Conservation (phyloP, 2,797 vertebrate species). For the Cephalopachus bancanus region DNA sequence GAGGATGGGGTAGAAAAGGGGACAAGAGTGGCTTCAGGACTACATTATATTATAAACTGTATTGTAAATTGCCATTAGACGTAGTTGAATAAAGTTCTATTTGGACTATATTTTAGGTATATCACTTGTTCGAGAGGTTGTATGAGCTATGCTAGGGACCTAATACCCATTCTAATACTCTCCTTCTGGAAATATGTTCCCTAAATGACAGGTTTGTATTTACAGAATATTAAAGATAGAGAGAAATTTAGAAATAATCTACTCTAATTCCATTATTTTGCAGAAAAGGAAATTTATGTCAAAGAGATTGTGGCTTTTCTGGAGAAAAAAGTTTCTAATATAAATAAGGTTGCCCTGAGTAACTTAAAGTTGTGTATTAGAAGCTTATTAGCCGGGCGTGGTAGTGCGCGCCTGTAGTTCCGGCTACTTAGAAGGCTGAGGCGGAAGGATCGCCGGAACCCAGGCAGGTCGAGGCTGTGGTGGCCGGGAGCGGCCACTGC, state of each 20-base stretch:
- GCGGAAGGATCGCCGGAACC: too few relatives aligned
- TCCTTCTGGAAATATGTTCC: not conserved
- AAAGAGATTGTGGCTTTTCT: not conserved
- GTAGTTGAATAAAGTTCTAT: conserved; percentile 17
- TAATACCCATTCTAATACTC: conserved; percentile 37
- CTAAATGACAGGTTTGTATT: conserved; percentile 13
- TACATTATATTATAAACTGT: not conserved
- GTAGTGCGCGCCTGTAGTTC: too few relatives aligned
- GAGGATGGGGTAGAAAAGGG: not conserved
- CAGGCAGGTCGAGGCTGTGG: too few relatives aligned
- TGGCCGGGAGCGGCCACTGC: too few relatives aligned
- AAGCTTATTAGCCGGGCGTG: not conserved
- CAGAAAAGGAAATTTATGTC: conserved; percentile 30
- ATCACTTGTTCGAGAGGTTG: not conserved
- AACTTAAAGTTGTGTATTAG: conserved; percentile 16
- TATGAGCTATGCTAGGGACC: not conserved
- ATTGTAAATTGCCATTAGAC: not conserved
- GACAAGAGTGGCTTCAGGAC: not conserved
- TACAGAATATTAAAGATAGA: conserved; percentile 44
- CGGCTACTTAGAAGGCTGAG: too few relatives aligned
- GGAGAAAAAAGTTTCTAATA: not conserved
- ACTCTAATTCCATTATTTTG: not conserved
- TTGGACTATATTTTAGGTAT: conserved; percentile 18
- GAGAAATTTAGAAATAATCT: conserved; percentile 49
- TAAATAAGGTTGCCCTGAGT: conserved; percentile 44